Evolutionary conservation across 2,888 invertebrate genomes (phyloP), one percentile per base, ranked within the genome.

Genomic region (Hydraecia micacea): DNA sequence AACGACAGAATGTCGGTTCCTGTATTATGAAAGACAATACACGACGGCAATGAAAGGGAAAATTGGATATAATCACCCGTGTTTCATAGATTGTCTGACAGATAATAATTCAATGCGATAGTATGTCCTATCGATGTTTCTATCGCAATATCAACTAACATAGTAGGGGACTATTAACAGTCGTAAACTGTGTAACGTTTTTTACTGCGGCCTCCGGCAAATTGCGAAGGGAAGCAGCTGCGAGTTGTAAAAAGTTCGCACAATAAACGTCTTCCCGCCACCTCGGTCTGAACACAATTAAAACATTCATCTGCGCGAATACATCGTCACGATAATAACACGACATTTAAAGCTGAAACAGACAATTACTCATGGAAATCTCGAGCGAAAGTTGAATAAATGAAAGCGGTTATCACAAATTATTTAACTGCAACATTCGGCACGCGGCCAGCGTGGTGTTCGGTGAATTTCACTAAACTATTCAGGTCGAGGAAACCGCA

Each of bases 341-440:
- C 78, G 60, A 86, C 76, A 75, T 84, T 86, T 84, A 88, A 88
- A 91, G 86, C 87, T 88, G 82, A 87, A 92, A 91, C 91, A 91
- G 92, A 92, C 92, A 92, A 93, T 94, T 91, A 91, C 90, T 92
- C 90, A 90, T 90, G 79, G 90, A 91, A 93, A 92, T 93, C 92
- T 91, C 89, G 86, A 90, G 90, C 90, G 91, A 93, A 94, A 94
- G 92, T 94, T 94, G 91, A 94, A 95, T 95, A 95, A 95, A 95
- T 95, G 93, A 95, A 93, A 94, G 94, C 93, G 93, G 94, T 95
- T 95, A 95, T 95, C 94, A 93, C 94, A 94, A 96, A 95, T 95
- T 95, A 96, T 95, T 95, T 95, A 94, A 94, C 92, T 94, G 95
- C 93, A 93, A 95, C 94, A 95, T 94, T 96, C 95, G 95, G 96